These are phyloP conservation scores for Sinocyclocheilus anophthalmus DNA, from an alignment of 2,113 vertebrate species.

Conservation along the genomic window DNA sequence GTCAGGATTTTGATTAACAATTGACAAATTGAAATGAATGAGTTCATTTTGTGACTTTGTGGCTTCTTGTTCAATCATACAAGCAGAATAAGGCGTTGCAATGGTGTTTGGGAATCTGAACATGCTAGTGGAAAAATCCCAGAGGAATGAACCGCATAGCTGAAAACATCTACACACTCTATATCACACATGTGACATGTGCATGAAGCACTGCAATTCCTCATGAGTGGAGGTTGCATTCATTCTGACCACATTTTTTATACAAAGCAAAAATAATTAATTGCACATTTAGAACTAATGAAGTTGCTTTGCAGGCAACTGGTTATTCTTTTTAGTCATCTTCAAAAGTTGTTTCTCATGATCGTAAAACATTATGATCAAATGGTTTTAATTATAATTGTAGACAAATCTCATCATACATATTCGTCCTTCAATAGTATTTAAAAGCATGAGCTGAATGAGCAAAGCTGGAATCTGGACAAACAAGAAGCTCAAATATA, in stretches of 20 bases:
- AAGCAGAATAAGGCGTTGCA: not conserved
- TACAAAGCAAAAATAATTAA: not conserved
- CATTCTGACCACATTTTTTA: not conserved
- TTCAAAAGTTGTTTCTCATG: not conserved
- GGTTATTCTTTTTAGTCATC: not conserved
- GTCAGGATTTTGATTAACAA: not conserved
- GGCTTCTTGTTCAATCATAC: not conserved
- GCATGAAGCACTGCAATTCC: not conserved
- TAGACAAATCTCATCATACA: not conserved
- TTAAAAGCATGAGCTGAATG: not conserved
- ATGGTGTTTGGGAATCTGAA: not conserved
- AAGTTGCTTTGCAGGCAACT: not conserved
- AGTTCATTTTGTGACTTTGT: not conserved
- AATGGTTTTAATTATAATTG: not conserved
- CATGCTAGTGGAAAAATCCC: conserved; percentile 1
- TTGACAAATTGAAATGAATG: not conserved
- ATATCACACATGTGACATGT: not conserved
- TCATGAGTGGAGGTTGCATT: not conserved
- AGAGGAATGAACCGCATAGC: not conserved
- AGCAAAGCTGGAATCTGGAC: not conserved
- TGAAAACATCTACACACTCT: not conserved
- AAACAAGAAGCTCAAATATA: not conserved
- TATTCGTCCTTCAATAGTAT: not conserved
- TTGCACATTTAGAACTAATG: not conserved
- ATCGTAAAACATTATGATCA: not conserved